Evolutionary conservation across 2,113 vertebrate species (phyloP).

Genomic region (Monarcha castaneiventris): DNA sequence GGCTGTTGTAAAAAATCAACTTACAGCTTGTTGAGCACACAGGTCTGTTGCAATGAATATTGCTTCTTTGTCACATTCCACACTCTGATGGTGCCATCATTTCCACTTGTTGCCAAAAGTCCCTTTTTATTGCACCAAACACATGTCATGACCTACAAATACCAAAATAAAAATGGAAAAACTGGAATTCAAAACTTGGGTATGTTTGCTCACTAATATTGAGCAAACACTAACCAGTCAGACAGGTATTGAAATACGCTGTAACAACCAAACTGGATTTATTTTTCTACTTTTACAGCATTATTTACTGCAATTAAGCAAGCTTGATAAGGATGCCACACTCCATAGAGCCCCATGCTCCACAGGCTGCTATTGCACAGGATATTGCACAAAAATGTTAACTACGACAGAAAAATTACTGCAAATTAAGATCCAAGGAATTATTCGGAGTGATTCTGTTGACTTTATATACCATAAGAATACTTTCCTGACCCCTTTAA

Average conservation of each 20-base stretch:
- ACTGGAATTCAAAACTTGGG: background rate
- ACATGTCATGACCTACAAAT: conserved; percentile 88
- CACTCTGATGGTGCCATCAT: conserved; percentile 90
- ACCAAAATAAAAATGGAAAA: background rate
- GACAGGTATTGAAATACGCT: background rate
- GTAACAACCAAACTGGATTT: background rate
- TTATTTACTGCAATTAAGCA: background rate
- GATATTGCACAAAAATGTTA: background rate
- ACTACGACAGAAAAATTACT: background rate
- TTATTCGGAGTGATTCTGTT: background rate
- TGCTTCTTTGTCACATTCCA: conserved; percentile 97
- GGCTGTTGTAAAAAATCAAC: conserved; percentile 3
- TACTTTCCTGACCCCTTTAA: background rate
- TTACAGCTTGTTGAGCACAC: conserved; percentile 91
- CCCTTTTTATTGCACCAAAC: conserved; percentile 94
- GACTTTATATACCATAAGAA: background rate
- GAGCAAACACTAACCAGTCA: background rate
- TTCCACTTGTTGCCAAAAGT: conserved; percentile 91
- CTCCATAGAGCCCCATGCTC: background rate
- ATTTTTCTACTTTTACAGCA: background rate
- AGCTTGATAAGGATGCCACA: background rate
- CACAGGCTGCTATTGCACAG: background rate
- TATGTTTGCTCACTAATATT: background rate
- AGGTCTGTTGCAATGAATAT: conserved; percentile 93
- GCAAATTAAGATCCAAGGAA: background rate